phyloP scores from a whole-genome alignment of 2,113 vertebrate species.

The Daboia siamensis region DNA sequence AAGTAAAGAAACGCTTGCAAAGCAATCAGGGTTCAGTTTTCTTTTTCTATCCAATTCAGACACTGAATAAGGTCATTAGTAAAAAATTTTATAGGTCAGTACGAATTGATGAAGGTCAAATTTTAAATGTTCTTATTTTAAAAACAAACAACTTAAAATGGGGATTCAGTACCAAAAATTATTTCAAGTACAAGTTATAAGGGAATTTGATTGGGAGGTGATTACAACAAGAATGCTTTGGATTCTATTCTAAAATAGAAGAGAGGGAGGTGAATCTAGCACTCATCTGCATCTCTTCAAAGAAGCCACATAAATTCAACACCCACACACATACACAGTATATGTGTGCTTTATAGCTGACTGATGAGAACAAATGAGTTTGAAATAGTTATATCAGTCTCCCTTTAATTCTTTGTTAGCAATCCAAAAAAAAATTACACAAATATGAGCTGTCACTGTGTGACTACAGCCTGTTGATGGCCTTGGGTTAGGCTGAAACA shows the following conservation, averaged over 20 bases:
- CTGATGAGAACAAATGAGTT: no score
- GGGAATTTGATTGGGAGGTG: not conserved
- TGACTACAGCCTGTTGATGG: no score
- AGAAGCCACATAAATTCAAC: not conserved
- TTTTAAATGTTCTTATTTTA: not conserved
- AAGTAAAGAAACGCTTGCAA: not conserved
- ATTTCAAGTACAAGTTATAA: not conserved
- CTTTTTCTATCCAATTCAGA: not conserved
- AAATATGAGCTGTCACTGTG: no score
- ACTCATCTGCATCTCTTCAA: not conserved
- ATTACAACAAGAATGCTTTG: not conserved
- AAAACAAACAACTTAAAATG: not conserved
- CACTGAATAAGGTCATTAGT: not conserved
- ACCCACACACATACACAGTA: not conserved
- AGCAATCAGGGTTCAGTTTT: not conserved
- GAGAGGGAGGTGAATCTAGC: not conserved
- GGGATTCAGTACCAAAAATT: not conserved
- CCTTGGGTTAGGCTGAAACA: no score
- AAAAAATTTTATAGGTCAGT: not conserved
- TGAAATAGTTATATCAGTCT: no score
- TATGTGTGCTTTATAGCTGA: not conserved
- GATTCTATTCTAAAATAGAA: not conserved
- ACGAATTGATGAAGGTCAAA: not conserved
- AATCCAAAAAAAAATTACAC: no score
- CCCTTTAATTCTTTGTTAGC: no score